Base-by-base conservation (phyloP, 2,113 vertebrate genomes). In the Serilophus lunatus region DNA sequence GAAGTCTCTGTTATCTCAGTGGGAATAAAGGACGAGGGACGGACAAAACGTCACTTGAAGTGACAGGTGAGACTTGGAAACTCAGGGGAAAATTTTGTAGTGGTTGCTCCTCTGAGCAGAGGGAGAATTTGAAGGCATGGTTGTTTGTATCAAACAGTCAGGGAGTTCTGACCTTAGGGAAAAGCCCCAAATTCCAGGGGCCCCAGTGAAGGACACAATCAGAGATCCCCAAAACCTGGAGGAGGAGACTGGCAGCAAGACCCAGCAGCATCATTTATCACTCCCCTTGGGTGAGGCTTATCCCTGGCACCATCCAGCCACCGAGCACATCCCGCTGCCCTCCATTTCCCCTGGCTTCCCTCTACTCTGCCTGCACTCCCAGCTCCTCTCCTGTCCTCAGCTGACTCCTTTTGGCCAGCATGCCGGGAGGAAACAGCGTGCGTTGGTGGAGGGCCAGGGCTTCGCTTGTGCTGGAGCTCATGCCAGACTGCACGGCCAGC, bases 331-430 rank as follows among this genome's bases (percentile, higher is more conserved):
- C 26, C 47, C 1, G 0, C 10, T 87, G 53, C 64, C 47, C 77
- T 49, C 29, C 2, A 0, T 18, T 59, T 16, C 4, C 68, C 66
- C 35, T 25, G 0, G 2, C 15, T 78, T 90, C 68, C 95, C 56
- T n/a, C 59, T 29, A 6, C 1, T 6, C 88, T 79, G 90, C 57
- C 74, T 28, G 90, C 45, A 4, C 78, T 97, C 76, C 72, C 69
- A 0, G 65, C 86, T 42, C 77, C 53, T 76, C 95, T 89, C 5
- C 31, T 95, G 96, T 97, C 96, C 96, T 97, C 94, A 93, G 64
- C 94, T 96, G 96, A 97, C 96, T 96, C 92, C 68, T 93, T 22
- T 33, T 97, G 95, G 96, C 96, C 94, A 94, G 77, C 35, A 60
- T 59, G 92, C 60, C 10, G 65, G 90, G 91, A 95, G 96, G 96